Base-by-base conservation (phyloP, 2,113 vertebrate genomes). In the Reinhardtius hippoglossoides region DNA sequence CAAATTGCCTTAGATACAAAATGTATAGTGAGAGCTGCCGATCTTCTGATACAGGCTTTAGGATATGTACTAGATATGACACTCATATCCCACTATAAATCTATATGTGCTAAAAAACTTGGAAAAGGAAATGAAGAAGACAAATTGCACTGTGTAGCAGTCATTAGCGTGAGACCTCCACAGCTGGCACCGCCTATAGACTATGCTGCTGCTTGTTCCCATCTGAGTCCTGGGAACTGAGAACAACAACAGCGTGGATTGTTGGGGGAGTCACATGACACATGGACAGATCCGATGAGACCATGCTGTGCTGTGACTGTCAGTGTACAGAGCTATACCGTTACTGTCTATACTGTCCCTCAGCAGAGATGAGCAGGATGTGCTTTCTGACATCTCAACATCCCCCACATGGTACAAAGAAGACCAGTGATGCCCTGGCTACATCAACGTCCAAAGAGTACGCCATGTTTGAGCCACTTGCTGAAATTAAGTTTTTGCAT, bases 241-340 rank as follows among this genome's bases (percentile, higher is more conserved):
- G 58, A 64, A 63, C 69, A 71, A 88, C 89, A 90, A 88, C 52
- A 50, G 78, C 42, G 62, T 0, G n/a, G 52, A 78, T 81, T 85
- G 88, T 85, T 76, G 10, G 4, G 26, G 65, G 65, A 77, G 84
- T 76, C 83, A 87, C 66, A 2, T 81, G 87, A 65, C 18, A 3
- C 84, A 54, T 67, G 48, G 44, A 79, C 58, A 46, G 76, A 85
- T 72, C 71, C 2, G 61, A 72, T 77, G 80, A 20, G 56, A 54
- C 64, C 72, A 42, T 59, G 70, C 13, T 0, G 50, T 62, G 57
- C 70, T 67, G 54, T 67, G 44, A 67, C 50, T 67, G 62, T 69
- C 62, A 85, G 59, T 48, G 78, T 80, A 76, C 67, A 24, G 67
- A 54, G 50, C 42, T 23, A 24, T 69, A 48, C 44, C 5, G 44